Conservation (phyloP, 2,113 vertebrate species). For the Pseudopipra pipra region DNA sequence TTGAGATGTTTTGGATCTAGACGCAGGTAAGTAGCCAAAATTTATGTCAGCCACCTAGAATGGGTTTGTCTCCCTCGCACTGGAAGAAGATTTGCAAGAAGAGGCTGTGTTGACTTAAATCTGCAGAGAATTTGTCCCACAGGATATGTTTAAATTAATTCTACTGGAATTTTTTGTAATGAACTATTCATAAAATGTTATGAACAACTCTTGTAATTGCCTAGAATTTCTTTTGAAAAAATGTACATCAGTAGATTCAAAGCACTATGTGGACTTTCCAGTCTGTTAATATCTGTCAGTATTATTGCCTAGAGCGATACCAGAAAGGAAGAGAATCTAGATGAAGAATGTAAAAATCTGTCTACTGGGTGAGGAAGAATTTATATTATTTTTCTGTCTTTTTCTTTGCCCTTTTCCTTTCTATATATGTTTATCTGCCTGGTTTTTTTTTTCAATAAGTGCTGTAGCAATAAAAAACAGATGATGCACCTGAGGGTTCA, state of each 20-base stretch:
- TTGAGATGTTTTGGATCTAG: background rate
- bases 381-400: background rate
- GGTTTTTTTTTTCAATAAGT: background rate
- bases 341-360: background rate
- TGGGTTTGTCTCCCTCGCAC: background rate
- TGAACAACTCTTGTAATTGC: background rate
- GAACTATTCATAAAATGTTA: conserved; percentile 20
- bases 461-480: background rate
- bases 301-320: background rate
- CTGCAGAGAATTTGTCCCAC: background rate
- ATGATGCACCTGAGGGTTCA: background rate
- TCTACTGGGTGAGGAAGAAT: background rate
- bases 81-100: background rate
- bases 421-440: background rate
- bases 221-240: background rate
- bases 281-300: conserved; percentile 5
- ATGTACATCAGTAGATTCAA: background rate
- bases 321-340: background rate
- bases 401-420: background rate
- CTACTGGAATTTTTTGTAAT: background rate
- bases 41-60: background rate
- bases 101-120: background rate
- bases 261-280: background rate
- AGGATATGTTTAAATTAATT: conserved; percentile 12
- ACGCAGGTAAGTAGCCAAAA: background rate